Evolutionary conservation across 1,140 invertebrate genomes (phyloP), one percentile per base, ranked within the genome.

Genomic region (Cyclina sinensis): DNA sequence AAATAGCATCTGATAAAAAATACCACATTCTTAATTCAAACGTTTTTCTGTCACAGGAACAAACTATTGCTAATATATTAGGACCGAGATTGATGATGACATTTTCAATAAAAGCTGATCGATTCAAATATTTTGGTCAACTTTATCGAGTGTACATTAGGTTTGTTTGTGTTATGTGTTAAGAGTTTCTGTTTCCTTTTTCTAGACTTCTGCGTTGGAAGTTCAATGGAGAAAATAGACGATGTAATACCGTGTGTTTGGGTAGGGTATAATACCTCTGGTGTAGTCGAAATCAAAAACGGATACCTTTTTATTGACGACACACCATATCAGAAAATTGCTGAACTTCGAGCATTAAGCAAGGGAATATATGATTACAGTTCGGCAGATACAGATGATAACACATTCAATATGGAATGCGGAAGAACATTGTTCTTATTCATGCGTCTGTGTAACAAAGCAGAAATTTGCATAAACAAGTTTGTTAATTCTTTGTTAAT

Each of bases 141-240:
- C n/a, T n/a, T n/a, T n/a, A n/a, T n/a, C n/a, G n/a, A n/a, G n/a
- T n/a, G n/a, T n/a, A n/a, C n/a, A n/a, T n/a, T n/a, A n/a, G n/a
- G n/a, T n/a, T n/a, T n/a, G n/a, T n/a, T n/a, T n/a, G n/a, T n/a
- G n/a, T n/a, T n/a, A n/a, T n/a, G n/a, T n/a, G n/a, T n/a, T n/a
- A n/a, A n/a, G n/a, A n/a, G n/a, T n/a, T n/a, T n/a, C n/a, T n/a
- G n/a, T n/a, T n/a, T n/a, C n/a, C n/a, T n/a, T n/a, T 9, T 87
- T 87, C 16, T 76, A 87, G 85, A 87, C 80, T 87, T 79, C 43
- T 87, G 85, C 39, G 59, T 87, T 37, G 85, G 85, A 7, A 87
- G 74, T 51, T 79, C 74, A 18, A 87, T 54, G 48, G 76, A 87
- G 18, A 27, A 21, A 18, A 62, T 70, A 43, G 57, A 87, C 35